Evolutionary conservation across 2,797 vertebrate species (phyloP).

Genomic region (Phoxinus dragarum): DNA sequence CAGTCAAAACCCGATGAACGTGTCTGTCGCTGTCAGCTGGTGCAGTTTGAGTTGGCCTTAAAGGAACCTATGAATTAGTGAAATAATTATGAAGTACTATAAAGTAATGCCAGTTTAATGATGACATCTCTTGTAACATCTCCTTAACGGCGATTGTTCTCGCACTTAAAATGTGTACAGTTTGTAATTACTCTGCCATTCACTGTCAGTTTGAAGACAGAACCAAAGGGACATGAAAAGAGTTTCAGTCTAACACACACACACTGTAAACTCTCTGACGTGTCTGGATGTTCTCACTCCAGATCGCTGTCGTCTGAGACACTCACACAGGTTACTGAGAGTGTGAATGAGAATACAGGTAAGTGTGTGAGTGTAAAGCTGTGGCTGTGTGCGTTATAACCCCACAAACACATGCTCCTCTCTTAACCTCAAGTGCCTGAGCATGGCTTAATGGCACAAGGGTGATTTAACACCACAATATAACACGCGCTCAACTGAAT

Average conservation of each 20-base stretch:
- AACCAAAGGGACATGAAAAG: not conserved
- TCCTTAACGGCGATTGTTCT: not conserved
- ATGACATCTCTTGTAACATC: not conserved
- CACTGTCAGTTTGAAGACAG: not conserved
- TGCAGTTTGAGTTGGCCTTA: not conserved
- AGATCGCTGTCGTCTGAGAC: slow-evolving; percentile 71
- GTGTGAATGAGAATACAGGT: slow-evolving; percentile 75
- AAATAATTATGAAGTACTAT: not conserved
- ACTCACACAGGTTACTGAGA: slow-evolving; percentile 54
- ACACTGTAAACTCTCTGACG: slow-evolving; percentile 45
- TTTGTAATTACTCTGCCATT: not conserved
- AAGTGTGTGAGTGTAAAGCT: slow-evolving; percentile 67
- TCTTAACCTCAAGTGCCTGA: slow-evolving; percentile 1
- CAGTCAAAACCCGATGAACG: not conserved
- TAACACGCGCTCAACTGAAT: not conserved
- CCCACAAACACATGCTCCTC: slow-evolving; percentile 6
- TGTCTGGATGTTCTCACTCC: slow-evolving; percentile 64
- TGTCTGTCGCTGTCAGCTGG: not conserved
- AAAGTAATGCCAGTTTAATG: not conserved
- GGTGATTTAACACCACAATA: not conserved
- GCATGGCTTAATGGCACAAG: slow-evolving; percentile 14
- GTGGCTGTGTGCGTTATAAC: slow-evolving; percentile 35
- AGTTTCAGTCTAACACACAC: not conserved
- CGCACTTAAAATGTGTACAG: not conserved
- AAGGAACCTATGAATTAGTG: not conserved